Evolutionary conservation across 2,888 invertebrate genomes (phyloP), one percentile per base, ranked within the genome.

Genomic region (Eutolmus rufibarbis): DNA sequence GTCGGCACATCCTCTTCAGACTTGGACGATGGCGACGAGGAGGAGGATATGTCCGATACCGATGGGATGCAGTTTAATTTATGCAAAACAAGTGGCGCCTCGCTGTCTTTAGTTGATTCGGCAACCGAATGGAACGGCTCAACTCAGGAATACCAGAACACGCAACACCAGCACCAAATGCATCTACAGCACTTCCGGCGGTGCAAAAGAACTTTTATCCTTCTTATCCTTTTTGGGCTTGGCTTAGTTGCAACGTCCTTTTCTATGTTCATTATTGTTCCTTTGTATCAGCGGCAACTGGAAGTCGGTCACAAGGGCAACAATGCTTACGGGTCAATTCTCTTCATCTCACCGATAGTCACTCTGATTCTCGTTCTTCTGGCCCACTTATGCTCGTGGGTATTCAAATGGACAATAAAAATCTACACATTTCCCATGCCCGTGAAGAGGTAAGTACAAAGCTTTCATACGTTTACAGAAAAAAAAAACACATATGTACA

Each of bases 191-290:
- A 89, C 81, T 81, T 89, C 34, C 89, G 88, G 51, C 89, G 87
- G 81, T 87, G 89, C 31, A 89, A 87, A 51, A 84, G 86, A 19
- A 87, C 88, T 37, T 89, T 90, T 81, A 86, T 87, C 43, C 76
- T 88, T 9, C 88, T 90, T 2, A 86, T 92, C 89, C 93, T 94
- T 89, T 89, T 94, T 56, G 91, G 91, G n/a, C 92, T 93, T 19
- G 93, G 94, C 82, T 87, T 92, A 87, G 91, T 94, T 87, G 88
- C 93, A 57, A 93, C 94, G 31, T 92, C 94, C 34, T 93, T 94
- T 86, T 91, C 92, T 46, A 90, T 94, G 40, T 90, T 94, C 89
- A 93, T 94, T 89, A 90, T 93, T 87, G 91, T 94, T 89, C 94
- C 94, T 19, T 91, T 94, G 74, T 94, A 94, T 90, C 89, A 89